Base-by-base conservation (phyloP, 2,797 vertebrate species). In the Coranthus polyacanthus region DNA sequence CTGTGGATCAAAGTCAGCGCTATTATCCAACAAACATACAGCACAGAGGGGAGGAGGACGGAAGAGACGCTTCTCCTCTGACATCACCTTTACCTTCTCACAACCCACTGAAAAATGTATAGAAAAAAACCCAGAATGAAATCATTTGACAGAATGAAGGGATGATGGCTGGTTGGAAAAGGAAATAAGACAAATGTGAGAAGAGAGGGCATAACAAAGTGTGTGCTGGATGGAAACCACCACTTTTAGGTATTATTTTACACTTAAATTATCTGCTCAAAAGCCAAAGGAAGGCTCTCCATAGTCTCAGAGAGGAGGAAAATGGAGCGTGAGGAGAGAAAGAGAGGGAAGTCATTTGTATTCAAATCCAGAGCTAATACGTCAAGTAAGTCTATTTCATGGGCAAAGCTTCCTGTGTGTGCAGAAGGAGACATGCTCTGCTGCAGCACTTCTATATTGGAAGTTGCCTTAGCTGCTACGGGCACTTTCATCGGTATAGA, bases 301-400 rank as follows among this genome's bases (percentile, higher is more conserved):
- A 13, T 18, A 16, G 7, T 79, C 58, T 69, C 36, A 7, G 57
- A 26, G 26, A 68, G 59, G 44, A 12, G 17, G 21, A 55, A 54
- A 67, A 79, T 21, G 17, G 55, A 50, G 51, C 4, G 55, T 2
- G 3, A 16, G 43, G 34, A 32, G 50, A 56, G 36, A 57, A 43
- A 60, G 46, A 72, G 68, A 60, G 38, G 44, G 43, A 67, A 72
- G 64, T 84, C 77, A 84, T 89, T 87, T 87, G 82, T 85, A 89
- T 89, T 91, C 88, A 89, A 88, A 88, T 91, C 85, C 85, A 75
- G 75, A 83, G 85, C 72, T 84, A 82, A 88, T 81, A 79, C 72
- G 39, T 84, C 79, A 78, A 86, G 57, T 85, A 77, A 83, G 82
- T 85, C 72, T 69, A 65, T 86, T 87, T 86, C 79, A 83, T 77